Evolutionary conservation across 1,140 invertebrate species (phyloP).

Genomic region (Diploscapter pachys): DNA sequence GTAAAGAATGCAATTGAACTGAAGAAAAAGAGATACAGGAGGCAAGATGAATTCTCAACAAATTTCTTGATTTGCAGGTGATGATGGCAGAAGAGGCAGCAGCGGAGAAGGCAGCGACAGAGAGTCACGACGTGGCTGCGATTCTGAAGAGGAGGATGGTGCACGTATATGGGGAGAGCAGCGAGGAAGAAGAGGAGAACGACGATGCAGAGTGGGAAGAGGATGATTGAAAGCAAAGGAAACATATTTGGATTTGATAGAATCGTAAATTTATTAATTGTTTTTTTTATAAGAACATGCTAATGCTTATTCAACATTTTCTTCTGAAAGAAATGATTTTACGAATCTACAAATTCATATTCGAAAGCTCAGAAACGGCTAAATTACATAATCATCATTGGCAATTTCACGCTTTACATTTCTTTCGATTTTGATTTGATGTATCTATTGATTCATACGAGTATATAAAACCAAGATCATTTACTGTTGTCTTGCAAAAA

Average conservation of each 20-base stretch:
- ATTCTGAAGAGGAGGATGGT: constrained; percentile 52
- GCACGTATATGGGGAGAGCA: constrained; percentile 44
- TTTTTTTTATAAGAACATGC: constrained; percentile 11
- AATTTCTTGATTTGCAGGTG: constrained; percentile 22
- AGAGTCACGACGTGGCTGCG: constrained; percentile 50
- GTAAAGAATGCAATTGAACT: no score
- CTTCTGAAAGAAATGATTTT: no score
- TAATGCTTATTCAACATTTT: neutral
- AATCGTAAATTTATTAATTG: constrained; percentile 1
- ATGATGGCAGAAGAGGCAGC: constrained; percentile 45
- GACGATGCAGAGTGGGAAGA: constrained; percentile 44
- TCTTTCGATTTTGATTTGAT: no score
- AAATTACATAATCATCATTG: no score
- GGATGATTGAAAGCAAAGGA: constrained; percentile 10
- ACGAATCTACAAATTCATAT: no score
- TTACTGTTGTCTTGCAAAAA: no score
- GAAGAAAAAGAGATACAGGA: no score
- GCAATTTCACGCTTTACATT: no score
- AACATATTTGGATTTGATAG: neutral
- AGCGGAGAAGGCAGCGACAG: constrained; percentile 37
- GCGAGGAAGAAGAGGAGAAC: constrained; percentile 34
- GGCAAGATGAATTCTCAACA: no score
- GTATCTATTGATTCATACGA: no score
- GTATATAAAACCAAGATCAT: no score
- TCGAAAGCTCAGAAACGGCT: no score